phyloP scores from a whole-genome alignment of 2,113 vertebrate genomes.

The Ceyx cyanopectus region DNA sequence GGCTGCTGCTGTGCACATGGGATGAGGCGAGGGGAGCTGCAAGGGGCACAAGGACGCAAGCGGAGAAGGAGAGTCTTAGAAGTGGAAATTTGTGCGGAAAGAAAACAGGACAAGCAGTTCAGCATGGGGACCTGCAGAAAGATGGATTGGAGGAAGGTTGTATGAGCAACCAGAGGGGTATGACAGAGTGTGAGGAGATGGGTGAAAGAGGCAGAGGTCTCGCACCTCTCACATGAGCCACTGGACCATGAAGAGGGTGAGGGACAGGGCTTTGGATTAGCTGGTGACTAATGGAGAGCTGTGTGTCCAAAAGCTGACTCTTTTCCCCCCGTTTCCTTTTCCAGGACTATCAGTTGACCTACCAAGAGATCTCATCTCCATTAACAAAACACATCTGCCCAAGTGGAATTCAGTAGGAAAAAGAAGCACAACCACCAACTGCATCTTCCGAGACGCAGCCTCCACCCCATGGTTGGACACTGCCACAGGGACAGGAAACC shows the following conservation, averaged over 20 bases:
- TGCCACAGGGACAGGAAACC: neutral
- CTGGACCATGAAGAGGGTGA: accelerated
- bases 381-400: neutral
- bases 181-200: neutral
- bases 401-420: neutral
- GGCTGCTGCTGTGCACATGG: neutral
- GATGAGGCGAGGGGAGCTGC: neutral
- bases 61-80: neutral
- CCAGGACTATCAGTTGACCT: neutral
- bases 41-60: neutral
- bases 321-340: neutral
- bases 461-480: neutral
- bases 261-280: neutral
- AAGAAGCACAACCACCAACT: neutral
- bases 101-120: neutral
- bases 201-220: neutral
- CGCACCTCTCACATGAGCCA: neutral
- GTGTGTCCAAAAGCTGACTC: neutral
- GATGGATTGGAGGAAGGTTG: neutral
- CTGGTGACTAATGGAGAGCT: neutral
- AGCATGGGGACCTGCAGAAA: neutral
- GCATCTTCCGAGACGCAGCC: neutral
- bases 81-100: neutral
- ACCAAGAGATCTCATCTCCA: neutral
- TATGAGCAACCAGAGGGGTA: neutral